phyloP scores from a whole-genome alignment of 1,140 invertebrate species.

The Conus betulinus region DNA sequence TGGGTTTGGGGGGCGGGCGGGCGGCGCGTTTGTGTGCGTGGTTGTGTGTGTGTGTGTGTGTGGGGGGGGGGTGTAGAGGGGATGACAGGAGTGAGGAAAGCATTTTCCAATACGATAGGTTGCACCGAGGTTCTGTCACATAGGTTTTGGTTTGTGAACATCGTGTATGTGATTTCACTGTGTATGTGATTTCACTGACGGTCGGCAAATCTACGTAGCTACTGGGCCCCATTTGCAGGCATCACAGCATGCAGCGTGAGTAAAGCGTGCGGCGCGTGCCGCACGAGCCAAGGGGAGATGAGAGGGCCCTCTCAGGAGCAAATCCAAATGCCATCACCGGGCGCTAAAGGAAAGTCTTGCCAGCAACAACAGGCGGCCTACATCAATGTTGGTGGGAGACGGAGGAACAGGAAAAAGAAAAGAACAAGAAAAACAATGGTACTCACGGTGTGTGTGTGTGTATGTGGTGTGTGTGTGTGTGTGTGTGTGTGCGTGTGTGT shows the following conservation, averaged over 20 bases:
- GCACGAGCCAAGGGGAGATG: conserved; percentile 33
- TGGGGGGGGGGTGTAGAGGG: too few species aligned
- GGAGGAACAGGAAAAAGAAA: conserved; percentile 40
- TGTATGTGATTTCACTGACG: too few species aligned
- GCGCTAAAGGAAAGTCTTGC: conserved; percentile 20
- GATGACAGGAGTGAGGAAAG: too few species aligned
- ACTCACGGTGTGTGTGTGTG: too few species aligned
- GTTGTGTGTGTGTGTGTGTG: too few species aligned
- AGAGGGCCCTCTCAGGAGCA: conserved; percentile 35
- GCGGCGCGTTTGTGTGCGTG: too few species aligned
- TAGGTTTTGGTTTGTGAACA: too few species aligned
- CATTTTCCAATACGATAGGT: too few species aligned
- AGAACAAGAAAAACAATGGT: conserved; percentile 21
- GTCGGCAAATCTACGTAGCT: neutral
- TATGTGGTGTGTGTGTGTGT: too few species aligned
- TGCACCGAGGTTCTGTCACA: too few species aligned
- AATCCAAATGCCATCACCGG: conserved; percentile 38
- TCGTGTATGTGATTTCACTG: too few species aligned
- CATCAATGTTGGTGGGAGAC: conserved; percentile 35
- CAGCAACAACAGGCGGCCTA: conserved; percentile 15
- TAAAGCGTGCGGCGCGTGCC: conserved; percentile 38
- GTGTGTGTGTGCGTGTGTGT: neutral
- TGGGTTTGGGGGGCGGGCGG: too few species aligned
- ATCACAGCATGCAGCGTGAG: conserved; percentile 35
- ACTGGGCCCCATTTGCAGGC: neutral